Evolutionary conservation across 2,888 invertebrate genomes (phyloP).

Genomic region (Erebia palarica): DNA sequence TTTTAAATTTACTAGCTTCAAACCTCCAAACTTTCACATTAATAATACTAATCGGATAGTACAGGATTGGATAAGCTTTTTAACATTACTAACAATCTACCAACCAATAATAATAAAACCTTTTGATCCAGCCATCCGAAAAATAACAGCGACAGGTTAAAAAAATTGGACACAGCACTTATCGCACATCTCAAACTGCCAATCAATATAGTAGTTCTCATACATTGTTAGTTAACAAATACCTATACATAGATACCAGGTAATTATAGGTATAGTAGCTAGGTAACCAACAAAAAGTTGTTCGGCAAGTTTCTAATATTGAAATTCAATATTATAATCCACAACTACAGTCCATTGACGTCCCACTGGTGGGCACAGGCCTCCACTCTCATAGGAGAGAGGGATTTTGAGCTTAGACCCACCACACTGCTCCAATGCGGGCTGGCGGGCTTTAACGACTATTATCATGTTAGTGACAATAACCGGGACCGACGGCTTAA

Average conservation of each 20-base stretch:
- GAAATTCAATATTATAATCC: too few relatives aligned
- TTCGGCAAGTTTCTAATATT: background rate
- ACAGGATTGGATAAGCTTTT: background rate
- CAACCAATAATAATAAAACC: background rate
- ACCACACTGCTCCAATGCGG: too few relatives aligned
- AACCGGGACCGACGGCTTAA: too few relatives aligned
- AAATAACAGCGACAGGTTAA: conserved; percentile 1
- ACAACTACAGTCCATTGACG: too few relatives aligned
- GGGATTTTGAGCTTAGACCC: too few relatives aligned
- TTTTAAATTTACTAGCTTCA: too few relatives aligned
- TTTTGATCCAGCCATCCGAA: background rate
- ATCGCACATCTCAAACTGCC: conserved; percentile 29
- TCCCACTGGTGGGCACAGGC: too few relatives aligned
- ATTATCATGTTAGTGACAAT: too few relatives aligned
- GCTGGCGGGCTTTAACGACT: too few relatives aligned
- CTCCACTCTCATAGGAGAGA: too few relatives aligned
- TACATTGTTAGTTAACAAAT: background rate
- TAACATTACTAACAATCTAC: background rate
- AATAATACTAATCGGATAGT: too few relatives aligned
- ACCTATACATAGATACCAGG: background rate
- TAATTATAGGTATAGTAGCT: background rate
- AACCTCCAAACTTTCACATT: too few relatives aligned
- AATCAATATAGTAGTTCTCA: conserved; percentile 18
- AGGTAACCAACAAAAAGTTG: background rate
- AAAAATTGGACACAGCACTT: conserved; percentile 12